Base-by-base conservation (phyloP, 1,140 invertebrate species). In the Hestina assimilis region DNA sequence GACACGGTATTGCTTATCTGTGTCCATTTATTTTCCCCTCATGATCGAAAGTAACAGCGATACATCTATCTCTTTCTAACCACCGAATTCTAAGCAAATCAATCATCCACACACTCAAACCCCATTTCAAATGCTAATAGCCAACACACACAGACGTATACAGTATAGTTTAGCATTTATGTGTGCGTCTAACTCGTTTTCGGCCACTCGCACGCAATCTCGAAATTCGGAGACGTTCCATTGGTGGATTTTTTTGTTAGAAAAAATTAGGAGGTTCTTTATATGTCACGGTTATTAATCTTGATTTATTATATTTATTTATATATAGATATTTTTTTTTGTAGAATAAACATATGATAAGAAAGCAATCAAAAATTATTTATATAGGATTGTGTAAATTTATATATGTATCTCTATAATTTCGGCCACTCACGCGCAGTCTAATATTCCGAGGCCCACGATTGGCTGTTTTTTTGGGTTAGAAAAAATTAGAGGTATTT, bases 111-210 rank as follows among this genome's bases (percentile, higher is more conserved):
- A 57, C 57, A 41, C 50, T 43, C 48, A 43, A 56, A 70, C 66
- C 71, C 67, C 70, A 75, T 79, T 79, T 83, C 68, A 77, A 75
- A 83, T 78, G 76, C 75, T 76, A 83, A 83, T 79, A 33, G 15
- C 67, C 62, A 69, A 50, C 59, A 60, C 62, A 63, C 59, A 58
- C 8, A 20, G 29, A 58, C 51, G 23, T 20, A 45, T 29, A 51
- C 50, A 12, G 26, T 40, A 45, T 31, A 41, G 24, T 35, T 1
- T n/a, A 38, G 2, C 54, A 1, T 42, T 2, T 6, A 24, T 70
- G 74, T 77, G 70, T 75, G 78, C 62, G 63, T 78, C 78, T 81
- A 81, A 76, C 56, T 48, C 63, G 66, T 71, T 63, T 68, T 68
- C 59, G 69, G 41, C 74, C 75, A 74, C 72, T 79, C 75, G 17